Percentiles rank a stretch among this genome's conserved stretches.
Evolutionary conservation across 2,888 invertebrate species (phyloP).

Genomic region (Thumatha senex): DNA sequence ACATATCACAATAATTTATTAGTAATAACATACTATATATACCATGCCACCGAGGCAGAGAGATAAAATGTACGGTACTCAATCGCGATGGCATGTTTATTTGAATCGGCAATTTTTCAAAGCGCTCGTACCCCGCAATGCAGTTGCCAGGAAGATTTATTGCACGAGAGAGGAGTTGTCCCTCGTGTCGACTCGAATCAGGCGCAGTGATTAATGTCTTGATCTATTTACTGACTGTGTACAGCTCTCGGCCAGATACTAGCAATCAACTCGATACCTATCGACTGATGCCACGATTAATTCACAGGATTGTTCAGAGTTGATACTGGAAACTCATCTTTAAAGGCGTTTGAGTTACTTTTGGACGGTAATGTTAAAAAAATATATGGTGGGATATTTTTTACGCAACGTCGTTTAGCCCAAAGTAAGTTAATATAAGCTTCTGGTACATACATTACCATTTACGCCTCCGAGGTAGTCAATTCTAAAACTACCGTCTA

Average conservation of each 20-base stretch:
- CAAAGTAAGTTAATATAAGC: too few species aligned
- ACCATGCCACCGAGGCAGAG: too few species aligned
- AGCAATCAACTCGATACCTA: constrained; percentile 28
- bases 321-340: too few species aligned
- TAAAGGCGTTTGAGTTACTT: too few species aligned
- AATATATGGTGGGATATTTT: too few species aligned
- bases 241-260: constrained; percentile 33
- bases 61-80: constrained; percentile 40
- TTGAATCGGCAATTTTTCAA: constrained; percentile 75
- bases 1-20: too few species aligned
- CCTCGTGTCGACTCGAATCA: constrained; percentile 59
- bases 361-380: too few species aligned
- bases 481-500: too few species aligned
- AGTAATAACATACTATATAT: neutral
- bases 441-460: too few species aligned
- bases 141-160: constrained; percentile 72
- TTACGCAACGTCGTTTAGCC: too few species aligned
- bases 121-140: constrained; percentile 61
- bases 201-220: constrained; percentile 65
- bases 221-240: constrained; percentile 62
- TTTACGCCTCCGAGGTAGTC: too few species aligned
- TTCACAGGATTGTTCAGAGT: constrained; percentile 2
- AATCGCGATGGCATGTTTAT: constrained; percentile 64
- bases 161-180: constrained; percentile 54
- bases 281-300: constrained; percentile 16